Evolutionary conservation across 2,888 invertebrate species (phyloP).

Genomic region (Eulithis prunata): DNA sequence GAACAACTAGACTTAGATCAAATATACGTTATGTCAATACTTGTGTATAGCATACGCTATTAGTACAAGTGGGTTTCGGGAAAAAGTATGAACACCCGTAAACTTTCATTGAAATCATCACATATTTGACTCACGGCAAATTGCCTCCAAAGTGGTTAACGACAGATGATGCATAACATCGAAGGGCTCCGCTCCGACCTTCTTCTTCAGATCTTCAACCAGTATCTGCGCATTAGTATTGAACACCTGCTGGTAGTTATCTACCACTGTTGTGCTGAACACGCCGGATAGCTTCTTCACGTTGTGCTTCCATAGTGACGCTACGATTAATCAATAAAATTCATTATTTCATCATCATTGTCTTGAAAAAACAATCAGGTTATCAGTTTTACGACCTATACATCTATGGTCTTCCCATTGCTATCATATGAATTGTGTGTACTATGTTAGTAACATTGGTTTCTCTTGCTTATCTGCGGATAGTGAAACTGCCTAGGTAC

Average conservation of each 20-base stretch:
- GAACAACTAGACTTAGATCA: too few species aligned
- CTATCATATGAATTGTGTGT: too few species aligned
- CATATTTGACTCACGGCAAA: constrained; percentile 60
- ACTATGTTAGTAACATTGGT: too few species aligned
- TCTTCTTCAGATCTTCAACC: constrained; percentile 46
- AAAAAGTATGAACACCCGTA: too few species aligned
- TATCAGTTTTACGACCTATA: too few species aligned
- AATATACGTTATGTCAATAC: too few species aligned
- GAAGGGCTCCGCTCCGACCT: constrained; percentile 56
- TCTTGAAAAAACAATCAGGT: neutral
- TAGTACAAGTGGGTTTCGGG: too few species aligned
- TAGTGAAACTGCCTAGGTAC: too few species aligned
- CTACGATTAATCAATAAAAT: constrained; percentile 40
- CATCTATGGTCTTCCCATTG: too few species aligned
- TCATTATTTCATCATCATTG: neutral
- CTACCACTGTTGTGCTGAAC: constrained; percentile 58
- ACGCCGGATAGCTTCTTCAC: constrained; percentile 64
- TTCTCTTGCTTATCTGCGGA: too few species aligned
- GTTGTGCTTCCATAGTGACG: constrained; percentile 62
- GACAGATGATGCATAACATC: constrained; percentile 57
- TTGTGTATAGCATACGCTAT: too few species aligned
- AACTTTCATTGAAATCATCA: too few species aligned
- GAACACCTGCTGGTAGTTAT: constrained; percentile 61
- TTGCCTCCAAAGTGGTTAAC: constrained; percentile 60
- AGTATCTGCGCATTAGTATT: constrained; percentile 58